Evolutionary conservation across 2,113 vertebrate genomes (phyloP), one percentile per base, ranked within the genome.

Genomic region (Caracal caracal): DNA sequence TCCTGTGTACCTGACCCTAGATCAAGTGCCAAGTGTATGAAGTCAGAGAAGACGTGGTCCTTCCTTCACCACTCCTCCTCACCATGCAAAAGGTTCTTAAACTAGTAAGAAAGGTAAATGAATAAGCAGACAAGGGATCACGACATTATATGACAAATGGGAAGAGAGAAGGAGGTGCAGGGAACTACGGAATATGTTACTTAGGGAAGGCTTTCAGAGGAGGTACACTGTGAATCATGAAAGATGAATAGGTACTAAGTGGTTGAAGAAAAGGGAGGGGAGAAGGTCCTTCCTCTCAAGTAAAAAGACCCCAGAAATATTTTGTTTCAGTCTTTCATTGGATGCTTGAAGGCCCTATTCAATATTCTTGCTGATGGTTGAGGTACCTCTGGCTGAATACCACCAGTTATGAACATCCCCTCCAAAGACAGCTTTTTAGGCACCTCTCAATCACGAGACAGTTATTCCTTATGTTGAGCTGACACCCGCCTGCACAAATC

Each of bases 401-500:
- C 43, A 70, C 33, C 11, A 22, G n/a, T 82, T 61, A 66, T 37
- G 68, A 70, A 56, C 49, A 61, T 53, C 43, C 40, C 51, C 24
- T 76, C 24, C 19, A 71, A 90, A 95, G 90, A 93, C 90, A 97
- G 89, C 49, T 85, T 61, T 73, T 24, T 40, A 84, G 86, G 40
- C 86, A 94, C 89, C 59, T 93, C 40, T 97, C 96, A 96, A 30
- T 97, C 95, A 97, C 28, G 3, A 82, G 20, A n/a, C 47, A 59
- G 30, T 56, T 78, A 26, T 83, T 96, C 79, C 92, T 94, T 94
- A 85, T 70, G 95, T 56, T 65, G 82, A 97, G 47, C 78, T 80
- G 95, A 94, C 75, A 93, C 63, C 79, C n/a, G 93, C 43, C 26
- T 81, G 51, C 19, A 49, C 35, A 37, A 43, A 47, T 90, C 89